Evolutionary conservation across 1,140 invertebrate species (phyloP).

Genomic region (Dinothrombium tinctorium): DNA sequence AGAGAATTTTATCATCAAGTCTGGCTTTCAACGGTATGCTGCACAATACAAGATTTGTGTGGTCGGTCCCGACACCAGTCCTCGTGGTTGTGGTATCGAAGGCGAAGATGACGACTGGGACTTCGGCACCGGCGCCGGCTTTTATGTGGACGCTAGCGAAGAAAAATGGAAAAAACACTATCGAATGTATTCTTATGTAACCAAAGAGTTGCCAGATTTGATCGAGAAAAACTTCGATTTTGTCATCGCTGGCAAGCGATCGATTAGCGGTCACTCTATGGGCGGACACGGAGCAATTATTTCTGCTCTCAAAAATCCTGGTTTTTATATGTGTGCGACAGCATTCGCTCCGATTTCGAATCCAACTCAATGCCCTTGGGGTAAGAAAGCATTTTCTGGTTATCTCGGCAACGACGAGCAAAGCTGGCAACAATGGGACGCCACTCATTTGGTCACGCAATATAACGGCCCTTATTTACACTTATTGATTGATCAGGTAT

Average conservation of each 20-base stretch:
- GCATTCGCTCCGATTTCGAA: conserved; percentile 93
- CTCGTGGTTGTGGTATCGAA: conserved; percentile 56
- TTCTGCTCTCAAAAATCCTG: conserved; percentile 71
- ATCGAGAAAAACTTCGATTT: conserved; percentile 12
- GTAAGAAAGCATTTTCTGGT: conserved; percentile 56
- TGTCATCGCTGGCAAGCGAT: conserved; percentile 2
- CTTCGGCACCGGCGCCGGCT: conserved; percentile 83
- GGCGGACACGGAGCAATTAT: conserved; percentile 89
- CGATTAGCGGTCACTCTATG: conserved; percentile 41
- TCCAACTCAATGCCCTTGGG: conserved; percentile 60
- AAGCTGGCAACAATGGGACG: conserved; percentile 66
- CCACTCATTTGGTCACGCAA: conserved; percentile 48
- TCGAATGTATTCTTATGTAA: conserved; percentile 89
- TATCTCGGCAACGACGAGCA: conserved; percentile 47
- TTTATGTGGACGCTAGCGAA: conserved; percentile 75
- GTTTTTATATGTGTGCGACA: conserved; percentile 64
- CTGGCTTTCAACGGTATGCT: conserved; percentile 69
- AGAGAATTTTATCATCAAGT: conserved; percentile 85
- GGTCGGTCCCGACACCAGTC: conserved; percentile 85
- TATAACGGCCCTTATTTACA: conserved; percentile 62
- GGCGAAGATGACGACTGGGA: conserved; percentile 75
- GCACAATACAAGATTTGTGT: conserved; percentile 54
- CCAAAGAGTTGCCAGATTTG: conserved; percentile 30
- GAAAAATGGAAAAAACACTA: conserved; percentile 84
- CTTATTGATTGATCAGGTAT: conserved; percentile 53